Conservation (phyloP, 2,797 vertebrate species). For the Eospalax fontanierii region DNA sequence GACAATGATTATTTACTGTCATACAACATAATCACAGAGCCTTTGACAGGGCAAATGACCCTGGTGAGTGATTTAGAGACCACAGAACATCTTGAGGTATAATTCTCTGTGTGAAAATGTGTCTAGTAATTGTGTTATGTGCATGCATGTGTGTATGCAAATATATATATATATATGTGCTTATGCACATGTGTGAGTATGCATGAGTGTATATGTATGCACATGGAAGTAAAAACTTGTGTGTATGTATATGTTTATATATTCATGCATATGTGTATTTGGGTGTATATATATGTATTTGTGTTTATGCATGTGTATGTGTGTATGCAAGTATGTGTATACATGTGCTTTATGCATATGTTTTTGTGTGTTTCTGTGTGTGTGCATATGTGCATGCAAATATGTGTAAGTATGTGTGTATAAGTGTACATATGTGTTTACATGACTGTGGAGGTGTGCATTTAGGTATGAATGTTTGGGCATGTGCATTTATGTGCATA, state of each 20-base stretch:
- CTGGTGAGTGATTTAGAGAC: constrained; percentile 63
- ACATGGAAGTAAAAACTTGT: too few species aligned
- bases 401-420: neutral
- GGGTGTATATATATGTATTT: neutral
- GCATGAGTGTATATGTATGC: neutral
- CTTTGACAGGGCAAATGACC: constrained; percentile 28
- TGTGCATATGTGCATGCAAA: neutral
- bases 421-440: neutral
- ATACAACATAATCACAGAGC: constrained; percentile 46
- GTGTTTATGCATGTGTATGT: too few species aligned
- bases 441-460: neutral
- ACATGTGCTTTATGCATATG: neutral
- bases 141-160: neutral
- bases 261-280: neutral
- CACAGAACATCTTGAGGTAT: constrained; percentile 34
- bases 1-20: constrained; percentile 62
- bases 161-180: too few species aligned
- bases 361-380: neutral
- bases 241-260: neutral
- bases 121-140: neutral
- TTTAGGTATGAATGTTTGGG: neutral
- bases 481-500: too few species aligned
- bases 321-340: neutral
- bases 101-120: neutral
- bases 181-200: neutral